phyloP scores from a whole-genome alignment of 2,888 invertebrate genomes.

The Melanophora roralis region DNA sequence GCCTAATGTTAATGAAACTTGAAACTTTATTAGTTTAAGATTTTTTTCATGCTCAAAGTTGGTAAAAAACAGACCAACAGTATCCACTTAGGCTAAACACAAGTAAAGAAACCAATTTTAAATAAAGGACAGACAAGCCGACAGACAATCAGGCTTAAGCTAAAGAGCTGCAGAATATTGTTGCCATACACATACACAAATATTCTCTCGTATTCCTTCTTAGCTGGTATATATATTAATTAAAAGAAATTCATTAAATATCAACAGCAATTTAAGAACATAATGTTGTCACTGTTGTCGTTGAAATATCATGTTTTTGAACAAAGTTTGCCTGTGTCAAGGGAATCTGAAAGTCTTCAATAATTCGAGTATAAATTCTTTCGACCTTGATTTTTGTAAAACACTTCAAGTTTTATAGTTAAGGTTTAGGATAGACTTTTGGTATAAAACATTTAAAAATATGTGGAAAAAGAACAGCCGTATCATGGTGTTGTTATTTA shows the following conservation, averaged over 20 bases:
- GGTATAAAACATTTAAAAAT: constrained; percentile 6
- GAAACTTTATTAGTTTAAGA: constrained; percentile 52
- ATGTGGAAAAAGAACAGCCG: not conserved
- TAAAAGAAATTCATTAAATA: constrained; percentile 57
- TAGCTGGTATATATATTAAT: constrained; percentile 50
- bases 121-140: not conserved
- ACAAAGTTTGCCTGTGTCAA: not conserved
- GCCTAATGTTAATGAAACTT: constrained; percentile 53
- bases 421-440: not conserved
- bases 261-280: constrained; percentile 31
- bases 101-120: constrained; percentile 27
- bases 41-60: constrained; percentile 30
- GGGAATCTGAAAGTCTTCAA: not conserved
- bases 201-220: no score
- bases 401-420: constrained; percentile 29
- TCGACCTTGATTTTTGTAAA: constrained; percentile 57
- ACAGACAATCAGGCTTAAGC: not conserved
- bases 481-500: constrained; percentile 34
- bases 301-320: constrained; percentile 47
- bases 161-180: constrained; percentile 36
- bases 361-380: constrained; percentile 31
- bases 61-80: constrained; percentile 31
- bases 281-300: no score
- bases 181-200: constrained; percentile 22
- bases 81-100: constrained; percentile 17